Evolutionary conservation across 1,140 invertebrate genomes (phyloP).

Genomic region (Nasonia vitripennis): DNA sequence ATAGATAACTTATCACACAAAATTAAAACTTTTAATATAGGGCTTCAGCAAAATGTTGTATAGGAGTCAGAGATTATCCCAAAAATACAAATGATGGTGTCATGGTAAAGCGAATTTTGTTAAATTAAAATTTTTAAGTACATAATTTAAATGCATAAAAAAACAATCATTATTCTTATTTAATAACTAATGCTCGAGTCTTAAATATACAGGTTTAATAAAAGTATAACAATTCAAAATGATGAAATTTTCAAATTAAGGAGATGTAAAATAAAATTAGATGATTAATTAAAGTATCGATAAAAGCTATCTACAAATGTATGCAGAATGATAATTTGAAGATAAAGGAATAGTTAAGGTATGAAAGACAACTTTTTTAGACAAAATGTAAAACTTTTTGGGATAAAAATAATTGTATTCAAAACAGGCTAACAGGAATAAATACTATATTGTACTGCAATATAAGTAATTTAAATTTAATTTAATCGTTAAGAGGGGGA

Average conservation of each 20-base stretch:
- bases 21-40: background rate
- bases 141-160: constrained; percentile 31
- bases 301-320: background rate
- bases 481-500: constrained; percentile 34
- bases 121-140: constrained; percentile 39
- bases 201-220: constrained; percentile 24
- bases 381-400: constrained; percentile 13
- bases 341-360: constrained; percentile 15
- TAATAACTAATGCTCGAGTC: constrained; percentile 10
- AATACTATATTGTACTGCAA: constrained; percentile 53
- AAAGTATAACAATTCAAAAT: constrained; percentile 24
- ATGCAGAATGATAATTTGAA: background rate
- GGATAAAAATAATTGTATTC: constrained; percentile 30
- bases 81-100: background rate
- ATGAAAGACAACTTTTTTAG: background rate
- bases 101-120: background rate
- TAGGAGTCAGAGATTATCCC: constrained; percentile 2
- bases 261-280: background rate
- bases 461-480: constrained; percentile 50
- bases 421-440: constrained; percentile 42
- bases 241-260: background rate
- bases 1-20: background rate
- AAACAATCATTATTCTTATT: background rate
- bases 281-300: background rate
- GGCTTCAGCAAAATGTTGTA: constrained; percentile 6